These are phyloP conservation scores for Taurulus bubalis DNA, from an alignment of 2,113 vertebrate species.

Conservation along the genomic window DNA sequence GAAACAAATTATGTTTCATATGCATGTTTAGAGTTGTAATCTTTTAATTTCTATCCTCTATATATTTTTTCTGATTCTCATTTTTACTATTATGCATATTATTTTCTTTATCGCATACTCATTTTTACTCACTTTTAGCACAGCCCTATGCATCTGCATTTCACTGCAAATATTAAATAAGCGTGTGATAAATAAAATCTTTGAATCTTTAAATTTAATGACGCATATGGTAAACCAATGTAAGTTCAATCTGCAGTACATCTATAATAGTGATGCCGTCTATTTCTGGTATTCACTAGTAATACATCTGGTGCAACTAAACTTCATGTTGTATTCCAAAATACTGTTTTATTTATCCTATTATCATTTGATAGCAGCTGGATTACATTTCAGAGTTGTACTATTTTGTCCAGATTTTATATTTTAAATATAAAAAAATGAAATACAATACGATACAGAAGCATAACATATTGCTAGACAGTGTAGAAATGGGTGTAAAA, in stretches of 20 bases:
- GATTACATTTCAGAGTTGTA: background rate
- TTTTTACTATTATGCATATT: background rate
- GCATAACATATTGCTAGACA: background rate
- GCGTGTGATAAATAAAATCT: background rate
- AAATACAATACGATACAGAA: background rate
- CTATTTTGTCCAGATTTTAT: background rate
- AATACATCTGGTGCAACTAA: background rate
- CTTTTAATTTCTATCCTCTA: background rate
- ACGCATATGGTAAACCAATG: background rate
- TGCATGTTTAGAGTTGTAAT: background rate
- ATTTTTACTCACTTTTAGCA: background rate
- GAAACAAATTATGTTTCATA: background rate
- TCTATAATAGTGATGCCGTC: background rate
- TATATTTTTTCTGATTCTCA: background rate
- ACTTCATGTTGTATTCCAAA: background rate
- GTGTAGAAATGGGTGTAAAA: background rate
- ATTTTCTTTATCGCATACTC: background rate
- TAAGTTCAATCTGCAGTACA: background rate
- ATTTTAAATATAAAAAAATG: too few relatives aligned
- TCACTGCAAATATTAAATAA: background rate
- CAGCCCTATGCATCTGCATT: background rate
- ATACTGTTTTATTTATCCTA: constrained; percentile 4
- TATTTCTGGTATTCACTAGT: background rate
- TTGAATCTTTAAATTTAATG: background rate
- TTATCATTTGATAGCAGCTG: background rate